Conservation (phyloP, 1,140 invertebrate species). For the Drosophila tani region DNA sequence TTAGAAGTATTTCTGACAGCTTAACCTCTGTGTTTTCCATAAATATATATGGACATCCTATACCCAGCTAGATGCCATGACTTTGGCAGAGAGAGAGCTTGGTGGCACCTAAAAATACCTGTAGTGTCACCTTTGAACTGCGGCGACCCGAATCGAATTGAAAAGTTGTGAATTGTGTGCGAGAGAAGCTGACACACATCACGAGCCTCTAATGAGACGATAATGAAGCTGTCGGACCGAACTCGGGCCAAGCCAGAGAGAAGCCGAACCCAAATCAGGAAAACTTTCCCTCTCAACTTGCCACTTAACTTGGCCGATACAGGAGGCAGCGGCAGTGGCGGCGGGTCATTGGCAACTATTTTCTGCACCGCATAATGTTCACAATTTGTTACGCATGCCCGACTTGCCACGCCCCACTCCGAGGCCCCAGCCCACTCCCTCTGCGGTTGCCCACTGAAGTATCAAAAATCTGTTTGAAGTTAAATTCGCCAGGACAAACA, state of each 20-base stretch:
- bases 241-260: background rate
- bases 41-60: too few relatives aligned
- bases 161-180: background rate
- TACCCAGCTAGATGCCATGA: background rate
- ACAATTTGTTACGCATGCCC: conserved; percentile 65
- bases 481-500: conserved; percentile 37
- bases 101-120: background rate
- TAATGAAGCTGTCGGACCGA: conserved; percentile 43
- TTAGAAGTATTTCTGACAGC: too few relatives aligned
- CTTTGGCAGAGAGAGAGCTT: background rate
- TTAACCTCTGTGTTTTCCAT: too few relatives aligned
- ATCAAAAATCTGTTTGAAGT: conserved; percentile 69
- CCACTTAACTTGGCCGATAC: conserved; percentile 34
- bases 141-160: conserved; percentile 7
- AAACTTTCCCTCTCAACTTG: conserved; percentile 49
- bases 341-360: conserved; percentile 38
- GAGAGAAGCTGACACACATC: conserved; percentile 9
- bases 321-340: background rate
- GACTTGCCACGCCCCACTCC: conserved; percentile 43
- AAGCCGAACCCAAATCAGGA: conserved; percentile 43
- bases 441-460: conserved; percentile 62
- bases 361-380: conserved; percentile 55
- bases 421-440: too few relatives aligned
- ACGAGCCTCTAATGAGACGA: conserved; percentile 49
- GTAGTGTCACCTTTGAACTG: conserved; percentile 6